Evolutionary conservation across 2,888 invertebrate species (phyloP).

Genomic region (Prosopocoilus inquinatus): DNA sequence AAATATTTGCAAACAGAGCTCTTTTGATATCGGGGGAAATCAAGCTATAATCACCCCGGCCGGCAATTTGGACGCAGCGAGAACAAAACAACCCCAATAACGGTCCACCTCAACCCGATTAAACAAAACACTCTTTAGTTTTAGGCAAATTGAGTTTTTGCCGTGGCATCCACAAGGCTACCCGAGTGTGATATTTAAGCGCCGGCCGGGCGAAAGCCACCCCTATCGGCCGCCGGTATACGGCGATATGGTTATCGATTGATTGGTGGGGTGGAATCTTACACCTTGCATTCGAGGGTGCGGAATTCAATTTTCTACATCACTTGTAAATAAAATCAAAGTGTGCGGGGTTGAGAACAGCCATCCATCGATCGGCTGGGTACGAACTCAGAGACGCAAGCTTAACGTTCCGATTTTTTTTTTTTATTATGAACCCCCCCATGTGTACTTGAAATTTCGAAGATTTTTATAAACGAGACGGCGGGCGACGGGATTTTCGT

Average conservation of each 20-base stretch:
- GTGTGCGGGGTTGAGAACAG: slow-evolving; percentile 31
- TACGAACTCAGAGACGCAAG: slow-evolving; percentile 10
- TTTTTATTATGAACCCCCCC: not conserved
- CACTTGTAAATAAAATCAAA: slow-evolving; percentile 53
- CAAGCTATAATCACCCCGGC: slow-evolving; percentile 17
- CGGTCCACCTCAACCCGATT: slow-evolving; percentile 19
- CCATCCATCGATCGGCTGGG: slow-evolving; percentile 17
- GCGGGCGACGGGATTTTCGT: no score
- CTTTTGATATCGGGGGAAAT: slow-evolving; percentile 5
- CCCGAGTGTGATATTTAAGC: not conserved
- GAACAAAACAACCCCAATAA: slow-evolving; percentile 15
- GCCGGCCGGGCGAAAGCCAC: slow-evolving; percentile 8
- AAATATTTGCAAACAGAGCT: not conserved
- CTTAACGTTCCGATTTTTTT: not conserved
- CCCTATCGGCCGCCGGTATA: slow-evolving; percentile 12
- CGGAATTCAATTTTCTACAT: slow-evolving; percentile 54
- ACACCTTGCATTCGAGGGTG: slow-evolving; percentile 46
- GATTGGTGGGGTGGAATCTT: slow-evolving; percentile 42
- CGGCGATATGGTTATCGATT: slow-evolving; percentile 39
- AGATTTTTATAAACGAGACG: no score
- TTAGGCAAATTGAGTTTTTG: slow-evolving; percentile 44
- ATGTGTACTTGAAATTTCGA: no score
- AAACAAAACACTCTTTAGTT: slow-evolving; percentile 31
- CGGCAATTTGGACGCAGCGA: slow-evolving; percentile 9
- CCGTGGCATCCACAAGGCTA: slow-evolving; percentile 27